These are phyloP conservation scores for Aptenodytes forsteri DNA, from an alignment of 2,113 vertebrate species.

Conservation along the genomic window DNA sequence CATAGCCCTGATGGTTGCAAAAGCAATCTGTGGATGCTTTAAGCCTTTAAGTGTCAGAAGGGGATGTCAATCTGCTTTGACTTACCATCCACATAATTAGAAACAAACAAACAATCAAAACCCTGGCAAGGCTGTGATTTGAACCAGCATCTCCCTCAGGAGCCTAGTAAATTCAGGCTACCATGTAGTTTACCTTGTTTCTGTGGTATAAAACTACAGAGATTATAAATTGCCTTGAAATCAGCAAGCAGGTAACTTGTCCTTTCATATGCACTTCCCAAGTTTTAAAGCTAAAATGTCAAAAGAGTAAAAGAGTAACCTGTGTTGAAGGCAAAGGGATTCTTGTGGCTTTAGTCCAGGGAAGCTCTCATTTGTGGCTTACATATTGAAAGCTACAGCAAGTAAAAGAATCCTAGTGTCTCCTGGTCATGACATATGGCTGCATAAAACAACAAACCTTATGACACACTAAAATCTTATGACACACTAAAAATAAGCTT, in stretches of 20 bases:
- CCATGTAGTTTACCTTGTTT: background rate
- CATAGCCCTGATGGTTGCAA: background rate
- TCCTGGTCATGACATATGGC: background rate
- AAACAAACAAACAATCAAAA: background rate
- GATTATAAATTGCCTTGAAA: background rate
- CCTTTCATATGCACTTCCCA: background rate
- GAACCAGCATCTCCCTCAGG: background rate
- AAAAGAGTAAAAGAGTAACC: background rate
- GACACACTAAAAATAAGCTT: background rate
- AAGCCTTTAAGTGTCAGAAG: background rate
- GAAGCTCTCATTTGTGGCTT: background rate
- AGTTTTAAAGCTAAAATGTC: background rate
- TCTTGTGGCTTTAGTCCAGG: background rate
- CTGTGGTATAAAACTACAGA: background rate
- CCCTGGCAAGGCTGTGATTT: background rate
- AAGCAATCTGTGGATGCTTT: background rate
- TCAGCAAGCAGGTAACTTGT: background rate
- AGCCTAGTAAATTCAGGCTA: background rate
- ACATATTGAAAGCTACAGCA: background rate
- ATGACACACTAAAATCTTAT: background rate
- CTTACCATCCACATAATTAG: background rate
- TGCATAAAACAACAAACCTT: background rate
- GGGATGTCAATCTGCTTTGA: background rate
- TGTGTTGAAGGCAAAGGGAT: background rate
- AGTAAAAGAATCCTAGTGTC: background rate